Evolutionary conservation across 2,113 vertebrate species (phyloP).

Genomic region (Antennarius striatus): DNA sequence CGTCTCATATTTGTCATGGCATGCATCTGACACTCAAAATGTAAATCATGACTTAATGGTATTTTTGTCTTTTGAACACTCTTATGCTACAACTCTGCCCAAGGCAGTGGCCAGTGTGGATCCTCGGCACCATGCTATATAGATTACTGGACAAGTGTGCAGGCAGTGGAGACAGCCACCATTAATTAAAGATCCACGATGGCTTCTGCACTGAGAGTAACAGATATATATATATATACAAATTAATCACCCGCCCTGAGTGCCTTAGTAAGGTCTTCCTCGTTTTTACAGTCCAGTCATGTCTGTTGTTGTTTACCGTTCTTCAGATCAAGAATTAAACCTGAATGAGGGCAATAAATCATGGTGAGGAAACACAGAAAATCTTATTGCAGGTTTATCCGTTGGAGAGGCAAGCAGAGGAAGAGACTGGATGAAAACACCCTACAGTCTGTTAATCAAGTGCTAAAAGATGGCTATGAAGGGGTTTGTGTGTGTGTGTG

Average conservation of each 20-base stretch:
- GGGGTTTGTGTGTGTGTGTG: constrained; percentile 17
- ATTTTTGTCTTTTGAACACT: constrained; percentile 48
- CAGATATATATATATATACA: constrained; percentile 78
- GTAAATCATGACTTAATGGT: constrained; percentile 60
- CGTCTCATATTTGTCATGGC: constrained; percentile 51
- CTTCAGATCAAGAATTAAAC: constrained; percentile 81
- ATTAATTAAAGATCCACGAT: constrained; percentile 81
- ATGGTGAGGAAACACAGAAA: constrained; percentile 70
- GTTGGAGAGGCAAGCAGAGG: constrained; percentile 66
- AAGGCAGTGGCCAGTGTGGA: constrained; percentile 19
- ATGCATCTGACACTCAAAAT: constrained; percentile 69
- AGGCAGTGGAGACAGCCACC: constrained; percentile 60
- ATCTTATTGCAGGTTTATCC: constrained; percentile 72
- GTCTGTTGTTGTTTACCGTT: constrained; percentile 77
- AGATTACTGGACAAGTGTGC: constrained; percentile 67
- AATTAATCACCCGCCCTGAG: constrained; percentile 75
- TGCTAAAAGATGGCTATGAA: constrained; percentile 68
- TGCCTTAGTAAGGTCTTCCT: constrained; percentile 62
- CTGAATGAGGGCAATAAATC: constrained; percentile 82
- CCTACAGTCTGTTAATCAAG: constrained; percentile 71
- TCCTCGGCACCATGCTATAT: constrained; percentile 57
- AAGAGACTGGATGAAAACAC: constrained; percentile 42
- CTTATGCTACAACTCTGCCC: constrained; percentile 21
- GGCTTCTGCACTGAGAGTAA: constrained; percentile 68
- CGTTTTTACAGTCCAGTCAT: constrained; percentile 79